A percentile compares a stretch with the other conserved stretches of the same genome.
These are phyloP conservation scores for Noctua janthe DNA, from an alignment of 2,888 invertebrate genomes.

Conservation along the genomic window DNA sequence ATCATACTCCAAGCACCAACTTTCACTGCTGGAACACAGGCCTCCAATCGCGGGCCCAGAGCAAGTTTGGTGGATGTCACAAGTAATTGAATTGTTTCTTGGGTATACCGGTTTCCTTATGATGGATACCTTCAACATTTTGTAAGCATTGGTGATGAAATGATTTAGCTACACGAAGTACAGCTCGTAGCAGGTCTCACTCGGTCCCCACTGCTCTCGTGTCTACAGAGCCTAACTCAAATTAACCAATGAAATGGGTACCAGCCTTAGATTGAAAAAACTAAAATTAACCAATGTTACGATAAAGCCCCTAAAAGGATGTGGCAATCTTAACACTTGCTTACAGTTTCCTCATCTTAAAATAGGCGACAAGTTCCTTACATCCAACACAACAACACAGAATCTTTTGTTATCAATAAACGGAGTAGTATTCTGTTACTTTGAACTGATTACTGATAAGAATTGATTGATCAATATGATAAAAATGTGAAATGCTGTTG, in stretches of 20 bases:
- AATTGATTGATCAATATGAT: slow-evolving; percentile 35
- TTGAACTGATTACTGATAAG: slow-evolving; percentile 30
- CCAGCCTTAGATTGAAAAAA: not conserved
- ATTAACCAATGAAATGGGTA: not conserved
- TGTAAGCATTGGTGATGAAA: not conserved
- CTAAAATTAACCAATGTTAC: not conserved
- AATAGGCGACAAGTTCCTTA: not conserved
- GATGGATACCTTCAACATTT: not conserved
- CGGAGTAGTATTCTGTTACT: not conserved
- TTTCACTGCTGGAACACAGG: no score
- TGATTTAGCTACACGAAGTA: not conserved
- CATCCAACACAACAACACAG: not conserved
- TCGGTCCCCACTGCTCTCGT: not conserved
- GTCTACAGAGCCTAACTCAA: not conserved
- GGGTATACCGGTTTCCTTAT: not conserved
- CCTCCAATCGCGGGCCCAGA: no score
- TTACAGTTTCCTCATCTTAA: slow-evolving; percentile 12
- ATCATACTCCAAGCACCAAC: not conserved
- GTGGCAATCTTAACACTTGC: slow-evolving; percentile 9
- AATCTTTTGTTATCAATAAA: slow-evolving; percentile 31
- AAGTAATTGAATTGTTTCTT: not conserved
- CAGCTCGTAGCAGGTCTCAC: not conserved
- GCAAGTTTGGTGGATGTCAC: not conserved
- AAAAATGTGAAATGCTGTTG: not conserved
- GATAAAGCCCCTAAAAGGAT: not conserved